Conservation (phyloP, 1,140 invertebrate species). For the Bombus affinis region DNA sequence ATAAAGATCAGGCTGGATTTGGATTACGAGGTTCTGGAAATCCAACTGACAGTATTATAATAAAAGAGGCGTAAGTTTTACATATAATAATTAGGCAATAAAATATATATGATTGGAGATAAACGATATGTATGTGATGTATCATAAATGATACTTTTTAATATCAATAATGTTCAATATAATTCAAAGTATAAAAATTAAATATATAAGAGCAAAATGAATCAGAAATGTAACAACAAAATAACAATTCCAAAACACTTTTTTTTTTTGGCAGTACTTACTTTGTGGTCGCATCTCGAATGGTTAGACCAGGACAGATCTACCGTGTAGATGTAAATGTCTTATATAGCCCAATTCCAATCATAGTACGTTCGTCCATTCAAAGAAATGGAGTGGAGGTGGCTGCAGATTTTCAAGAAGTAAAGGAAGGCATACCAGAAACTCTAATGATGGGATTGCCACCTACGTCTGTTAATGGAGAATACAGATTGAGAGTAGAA, state of each 20-base stretch:
- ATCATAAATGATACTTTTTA: not conserved
- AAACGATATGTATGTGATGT: not conserved
- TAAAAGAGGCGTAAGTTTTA: slow-evolving; percentile 85
- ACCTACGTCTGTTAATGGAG: slow-evolving; percentile 89
- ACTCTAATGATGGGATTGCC: slow-evolving; percentile 92
- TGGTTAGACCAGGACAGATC: slow-evolving; percentile 93
- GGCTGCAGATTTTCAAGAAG: slow-evolving; percentile 88
- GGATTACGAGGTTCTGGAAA: slow-evolving; percentile 47
- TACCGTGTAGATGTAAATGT: slow-evolving; percentile 92
- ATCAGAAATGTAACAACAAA: not conserved
- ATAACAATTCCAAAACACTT: not conserved
- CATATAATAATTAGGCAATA: not conserved
- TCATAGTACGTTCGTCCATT: slow-evolving; percentile 92
- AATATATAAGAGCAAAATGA: not conserved
- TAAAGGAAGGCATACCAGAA: slow-evolving; percentile 91
- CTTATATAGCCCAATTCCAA: slow-evolving; percentile 87
- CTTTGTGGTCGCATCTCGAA: slow-evolving; percentile 92
- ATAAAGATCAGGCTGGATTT: slow-evolving; percentile 53
- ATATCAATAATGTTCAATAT: not conserved
- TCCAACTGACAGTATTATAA: slow-evolving; percentile 81
- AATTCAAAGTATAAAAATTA: not conserved
- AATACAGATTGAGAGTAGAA: slow-evolving; percentile 94
- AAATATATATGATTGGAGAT: not conserved
- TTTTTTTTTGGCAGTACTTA: slow-evolving; percentile 86
- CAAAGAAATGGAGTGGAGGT: slow-evolving; percentile 94